A percentile compares a stretch with the other conserved stretches of the same genome.
Evolutionary conservation across 2,113 vertebrate species (phyloP).

Genomic region (Narcine bancroftii): DNA sequence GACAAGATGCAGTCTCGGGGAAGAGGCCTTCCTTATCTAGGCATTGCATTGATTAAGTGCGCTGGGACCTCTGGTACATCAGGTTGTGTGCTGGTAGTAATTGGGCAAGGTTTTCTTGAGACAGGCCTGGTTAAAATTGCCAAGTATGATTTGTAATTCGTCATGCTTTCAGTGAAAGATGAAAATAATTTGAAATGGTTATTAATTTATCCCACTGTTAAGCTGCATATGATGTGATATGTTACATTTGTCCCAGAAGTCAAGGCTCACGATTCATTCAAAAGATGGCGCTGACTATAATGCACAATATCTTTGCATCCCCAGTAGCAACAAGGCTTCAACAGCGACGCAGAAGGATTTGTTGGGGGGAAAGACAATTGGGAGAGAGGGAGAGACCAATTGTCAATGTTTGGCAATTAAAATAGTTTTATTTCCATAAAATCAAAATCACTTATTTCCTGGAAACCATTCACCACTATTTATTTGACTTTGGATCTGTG

Average conservation of each 20-base stretch:
- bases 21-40: too few relatives aligned
- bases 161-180: background rate
- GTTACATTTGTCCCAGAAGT: background rate
- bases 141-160: too few relatives aligned
- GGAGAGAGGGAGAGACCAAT: background rate
- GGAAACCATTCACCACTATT: too few relatives aligned
- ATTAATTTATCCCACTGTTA: background rate
- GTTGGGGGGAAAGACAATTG: background rate
- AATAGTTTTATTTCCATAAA: too few relatives aligned
- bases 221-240: background rate
- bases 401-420: background rate
- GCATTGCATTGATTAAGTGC: too few relatives aligned
- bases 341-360: background rate
- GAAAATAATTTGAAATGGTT: background rate
- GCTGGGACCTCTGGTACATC: too few relatives aligned
- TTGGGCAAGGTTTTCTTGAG: too few relatives aligned
- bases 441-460: too few relatives aligned
- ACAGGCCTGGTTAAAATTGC: too few relatives aligned
- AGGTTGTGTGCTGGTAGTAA: too few relatives aligned
- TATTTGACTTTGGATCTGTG: too few relatives aligned
- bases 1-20: too few relatives aligned
- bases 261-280: background rate
- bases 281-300: background rate
- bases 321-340: background rate
- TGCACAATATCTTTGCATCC: background rate